Base-by-base conservation (phyloP, 2,113 vertebrate genomes). In the Osmerus mordax region DNA sequence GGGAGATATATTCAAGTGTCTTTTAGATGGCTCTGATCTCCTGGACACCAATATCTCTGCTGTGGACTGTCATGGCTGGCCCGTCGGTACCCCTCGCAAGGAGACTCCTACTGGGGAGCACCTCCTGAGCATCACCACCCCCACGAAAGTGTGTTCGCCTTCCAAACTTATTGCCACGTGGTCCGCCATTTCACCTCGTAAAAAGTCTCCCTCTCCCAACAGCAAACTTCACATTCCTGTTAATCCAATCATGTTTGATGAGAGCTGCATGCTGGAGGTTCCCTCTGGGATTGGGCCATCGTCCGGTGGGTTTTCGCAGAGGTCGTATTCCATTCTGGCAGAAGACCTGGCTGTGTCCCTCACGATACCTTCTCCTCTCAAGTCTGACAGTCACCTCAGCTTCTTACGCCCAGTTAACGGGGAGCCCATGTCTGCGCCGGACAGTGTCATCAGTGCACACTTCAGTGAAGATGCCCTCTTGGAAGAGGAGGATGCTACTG, bases 1-100 rank as follows among this genome's bases (percentile, higher is more conserved):
- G 97, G 97, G 96, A 71, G 97, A 98, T 71, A 96, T 99, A 82
- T 99, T 99, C 86, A 97, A 96, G 85, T 96, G 94, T 84, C 94
- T 99, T 29, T 82, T 99, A 76, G 95, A 98, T 80, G 95, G 95
- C n/a, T 94, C 95, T 2, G 96, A 97, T 86, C 88, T 97, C 67
- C 83, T 98, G 54, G 96, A 97, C 55, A 90, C 74, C 75, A 90
- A 80, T 8, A 77, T 85, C 69, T 83, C 88, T 2, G 80, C 29
- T 25, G 89, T 84, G 0, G 94, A 95, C 63, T 88, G 87, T 85
- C 81, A 88, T 7, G 79, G 91, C 0, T 97, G 94, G 96, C 86
- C 95, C 23, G 85, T 96, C 28, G 80, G 90, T 59, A 96, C 95
- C 28, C 96, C 96, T 1, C 83, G 92, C 89, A 90, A 98, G 91